Conservation (phyloP, 2,888 invertebrate genomes). For the Terebella lapidaria region DNA sequence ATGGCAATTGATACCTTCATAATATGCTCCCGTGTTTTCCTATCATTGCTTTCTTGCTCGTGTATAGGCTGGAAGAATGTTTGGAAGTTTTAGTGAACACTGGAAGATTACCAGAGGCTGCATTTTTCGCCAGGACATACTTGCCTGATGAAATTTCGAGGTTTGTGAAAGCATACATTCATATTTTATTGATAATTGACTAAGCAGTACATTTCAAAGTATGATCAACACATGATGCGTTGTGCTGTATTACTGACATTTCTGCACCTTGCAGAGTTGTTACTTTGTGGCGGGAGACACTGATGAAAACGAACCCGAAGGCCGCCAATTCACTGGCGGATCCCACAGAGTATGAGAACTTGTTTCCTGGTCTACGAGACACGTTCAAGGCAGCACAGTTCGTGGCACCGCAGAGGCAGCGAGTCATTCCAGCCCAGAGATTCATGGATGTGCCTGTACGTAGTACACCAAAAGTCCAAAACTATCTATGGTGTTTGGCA, state of each 20-base stretch:
- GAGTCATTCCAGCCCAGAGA: slow-evolving; percentile 59
- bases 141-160: slow-evolving; percentile 82
- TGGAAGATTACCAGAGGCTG: slow-evolving; percentile 90
- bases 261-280: slow-evolving; percentile 65
- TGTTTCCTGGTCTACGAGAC: slow-evolving; percentile 81
- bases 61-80: slow-evolving; percentile 68
- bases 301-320: slow-evolving; percentile 77
- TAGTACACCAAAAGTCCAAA: slow-evolving; percentile 9
- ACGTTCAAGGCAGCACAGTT: slow-evolving; percentile 67
- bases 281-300: slow-evolving; percentile 78
- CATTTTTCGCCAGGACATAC: slow-evolving; percentile 95
- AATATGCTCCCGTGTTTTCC: not conserved
- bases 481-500: not conserved
- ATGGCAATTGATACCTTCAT: not conserved
- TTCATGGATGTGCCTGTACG: slow-evolving; percentile 58
- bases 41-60: not conserved
- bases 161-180: slow-evolving; percentile 28
- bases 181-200: not conserved
- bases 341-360: slow-evolving; percentile 90
- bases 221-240: too few relatives aligned
- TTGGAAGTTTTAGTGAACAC: slow-evolving; percentile 82
- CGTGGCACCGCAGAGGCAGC: slow-evolving; percentile 37
- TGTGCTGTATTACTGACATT: not conserved
- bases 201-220: not conserved
- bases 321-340: slow-evolving; percentile 92